phyloP scores from a whole-genome alignment of 2,797 vertebrate species.

The Etheostoma nigrum region DNA sequence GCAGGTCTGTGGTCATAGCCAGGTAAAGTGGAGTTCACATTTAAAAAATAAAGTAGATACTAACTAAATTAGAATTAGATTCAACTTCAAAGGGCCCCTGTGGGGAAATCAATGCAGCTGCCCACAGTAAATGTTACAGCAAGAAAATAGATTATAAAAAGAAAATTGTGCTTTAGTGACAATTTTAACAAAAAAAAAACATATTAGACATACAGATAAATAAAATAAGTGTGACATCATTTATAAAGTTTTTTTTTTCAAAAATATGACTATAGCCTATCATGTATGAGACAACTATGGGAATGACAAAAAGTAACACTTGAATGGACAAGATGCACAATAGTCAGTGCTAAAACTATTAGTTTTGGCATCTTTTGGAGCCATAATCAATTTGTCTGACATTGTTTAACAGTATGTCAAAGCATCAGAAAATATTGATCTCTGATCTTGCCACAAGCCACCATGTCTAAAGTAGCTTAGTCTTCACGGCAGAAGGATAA shows the following conservation, averaged over 20 bases:
- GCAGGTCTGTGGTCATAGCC: background rate
- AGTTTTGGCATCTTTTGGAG: background rate
- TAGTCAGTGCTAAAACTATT: background rate
- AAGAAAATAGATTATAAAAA: background rate
- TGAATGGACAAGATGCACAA: background rate
- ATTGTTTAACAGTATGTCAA: background rate
- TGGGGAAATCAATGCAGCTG: background rate
- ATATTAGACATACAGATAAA: background rate
- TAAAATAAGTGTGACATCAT: background rate
- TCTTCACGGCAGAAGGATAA: constrained; percentile 48
- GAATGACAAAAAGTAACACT: background rate
- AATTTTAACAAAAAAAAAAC: background rate
- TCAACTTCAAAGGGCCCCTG: background rate
- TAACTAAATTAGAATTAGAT: background rate
- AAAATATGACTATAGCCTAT: no score
- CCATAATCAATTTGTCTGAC: background rate
- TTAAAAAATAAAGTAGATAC: background rate
- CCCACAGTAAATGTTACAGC: background rate
- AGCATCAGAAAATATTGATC: background rate
- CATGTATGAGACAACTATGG: background rate
- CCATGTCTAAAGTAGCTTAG: constrained; percentile 17
- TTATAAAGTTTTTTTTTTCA: background rate
- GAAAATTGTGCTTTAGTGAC: no score
- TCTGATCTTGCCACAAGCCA: constrained; percentile 18
- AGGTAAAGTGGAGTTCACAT: background rate